Evolutionary conservation across 1,140 invertebrate genomes (phyloP), one percentile per base, ranked within the genome.

Genomic region (Drosophila sechellia): DNA sequence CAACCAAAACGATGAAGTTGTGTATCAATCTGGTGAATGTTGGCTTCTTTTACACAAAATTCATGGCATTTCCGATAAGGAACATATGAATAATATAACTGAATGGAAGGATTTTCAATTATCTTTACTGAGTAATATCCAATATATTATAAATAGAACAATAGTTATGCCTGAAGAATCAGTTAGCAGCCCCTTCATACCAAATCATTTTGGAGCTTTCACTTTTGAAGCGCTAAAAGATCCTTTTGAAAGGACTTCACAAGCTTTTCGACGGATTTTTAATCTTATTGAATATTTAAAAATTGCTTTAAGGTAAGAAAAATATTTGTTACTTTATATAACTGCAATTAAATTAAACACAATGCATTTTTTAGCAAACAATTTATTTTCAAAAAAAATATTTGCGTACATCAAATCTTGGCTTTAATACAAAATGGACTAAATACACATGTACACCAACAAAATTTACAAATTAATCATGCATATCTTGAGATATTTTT

Each of bases 41-140:
- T 81, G 78, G 78, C 31, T 81, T 25, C 45, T 72, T 20, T 48
- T 81, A 39, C 74, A 81, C 22, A 80, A 81, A 57, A 45, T 66
- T 5, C 78, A 42, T 0, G 40, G 22, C 8, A 49, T 45, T 69
- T 31, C 5, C 3, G 61, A 13, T 5, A 65, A 37, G 27, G 42
- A 45, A 22, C 31, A 4, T 13, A 12, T 11, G 10, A 57, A 45
- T 20, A 15, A 53, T n/a, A 57, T 20, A 35, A 40, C 8, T 13
- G 45, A 65, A 77, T 81, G 78, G 78, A 35, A 46, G 22, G 50
- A 77, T 22, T 81, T 54, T 13, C 79, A 81, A 49, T 6, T 60
- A 17, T 48, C 45, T 17, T 43, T 81, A 43, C 15, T 81, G 6
- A 45, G 31, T 11, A 55, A 39, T 27, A 37, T 81, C 1, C n/a